A percentile compares a stretch with the other conserved stretches of the same genome.
phyloP scores from a whole-genome alignment of 2,888 invertebrate species.

The Drosophila acutilabella region DNA sequence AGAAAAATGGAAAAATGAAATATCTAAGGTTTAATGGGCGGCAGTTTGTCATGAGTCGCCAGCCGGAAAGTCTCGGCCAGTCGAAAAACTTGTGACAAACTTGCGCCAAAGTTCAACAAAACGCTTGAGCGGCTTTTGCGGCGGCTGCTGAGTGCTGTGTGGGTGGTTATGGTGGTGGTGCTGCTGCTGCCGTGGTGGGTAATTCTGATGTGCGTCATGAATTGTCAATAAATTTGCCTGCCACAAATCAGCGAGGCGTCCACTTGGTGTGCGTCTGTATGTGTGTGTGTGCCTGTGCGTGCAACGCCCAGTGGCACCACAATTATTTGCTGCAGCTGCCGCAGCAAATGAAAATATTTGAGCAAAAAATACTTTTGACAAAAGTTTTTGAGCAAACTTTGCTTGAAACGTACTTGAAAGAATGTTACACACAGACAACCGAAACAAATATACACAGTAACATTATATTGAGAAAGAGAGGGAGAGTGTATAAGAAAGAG shows the following conservation, averaged over 20 bases:
- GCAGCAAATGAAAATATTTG: conserved; percentile 76
- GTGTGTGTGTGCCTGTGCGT: not conserved
- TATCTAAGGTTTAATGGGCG: conserved; percentile 73
- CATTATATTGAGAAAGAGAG: not conserved
- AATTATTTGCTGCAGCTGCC: conserved; percentile 75
- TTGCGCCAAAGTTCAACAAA: conserved; percentile 77
- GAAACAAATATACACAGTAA: not conserved
- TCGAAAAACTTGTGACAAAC: conserved; percentile 67
- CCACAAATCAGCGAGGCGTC: conserved; percentile 70
- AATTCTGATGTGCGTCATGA: conserved; percentile 57
- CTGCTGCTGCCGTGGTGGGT: not conserved
- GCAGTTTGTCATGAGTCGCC: conserved; percentile 73
- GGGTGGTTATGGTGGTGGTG: conserved; percentile 10
- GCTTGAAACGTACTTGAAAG: conserved; percentile 66
- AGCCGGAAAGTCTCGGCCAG: conserved; percentile 60
- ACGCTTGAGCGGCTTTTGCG: conserved; percentile 59
- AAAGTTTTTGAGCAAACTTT: conserved; percentile 72
- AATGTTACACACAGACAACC: conserved; percentile 29
- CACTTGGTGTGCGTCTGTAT: conserved; percentile 24
- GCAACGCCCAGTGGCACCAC: conserved; percentile 37
- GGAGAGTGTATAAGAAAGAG: not conserved
- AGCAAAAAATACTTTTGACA: conserved; percentile 71
- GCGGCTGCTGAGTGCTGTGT: conserved; percentile 23
- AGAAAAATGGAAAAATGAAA: conserved; percentile 68
- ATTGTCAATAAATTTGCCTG: conserved; percentile 78